Evolutionary conservation across 2,888 invertebrate species (phyloP), one percentile per base, ranked within the genome.

Genomic region (Drosophila leonis): DNA sequence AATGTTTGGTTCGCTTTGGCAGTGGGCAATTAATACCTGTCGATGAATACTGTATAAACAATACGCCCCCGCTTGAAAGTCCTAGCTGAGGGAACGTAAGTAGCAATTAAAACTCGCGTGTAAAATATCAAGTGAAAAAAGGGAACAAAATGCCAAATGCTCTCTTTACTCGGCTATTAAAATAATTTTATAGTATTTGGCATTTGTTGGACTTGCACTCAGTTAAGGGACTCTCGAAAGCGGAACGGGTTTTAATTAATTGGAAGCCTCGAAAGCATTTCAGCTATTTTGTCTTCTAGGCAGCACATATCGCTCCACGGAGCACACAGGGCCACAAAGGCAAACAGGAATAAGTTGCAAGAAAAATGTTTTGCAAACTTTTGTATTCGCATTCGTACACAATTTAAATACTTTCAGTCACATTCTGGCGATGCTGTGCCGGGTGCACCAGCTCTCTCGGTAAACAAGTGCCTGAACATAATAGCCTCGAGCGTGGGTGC

Each of bases 391-490:
- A 80, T 82, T 78, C 80, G 82, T 85, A 77, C 78, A 85, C 83
- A 83, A 88, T 84, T 84, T 84, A 88, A 84, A 84, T 84, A 85
- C 72, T 81, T 79, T 73, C 72, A 78, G 85, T 72, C 73, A 65
- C 82, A 83, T 70, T 77, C 81, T 72, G 72, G 56, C 13, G 20
- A 56, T 18, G 39, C 65, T 56, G 48, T 41, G 48, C 31, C 12
- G 41, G 41, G 8, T 52, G 29, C 37, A 48, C 39, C 46, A 51
- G 60, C 27, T 27, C 62, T 49, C 64, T 63, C 65, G 59, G 67
- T 75, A 80, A 80, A 74, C 79, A 80, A 80, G 80, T 82, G 75
- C 54, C 75, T 42, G 69, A 29, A 63, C 67, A 72, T 74, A 66
- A 56, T 35, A 18, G 31, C 29, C 6, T 1, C 12, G 56, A 13